A percentile compares a stretch with the other conserved stretches of the same genome.
phyloP scores from a whole-genome alignment of 2,797 vertebrate genomes.

The Taenioides sp. region DNA sequence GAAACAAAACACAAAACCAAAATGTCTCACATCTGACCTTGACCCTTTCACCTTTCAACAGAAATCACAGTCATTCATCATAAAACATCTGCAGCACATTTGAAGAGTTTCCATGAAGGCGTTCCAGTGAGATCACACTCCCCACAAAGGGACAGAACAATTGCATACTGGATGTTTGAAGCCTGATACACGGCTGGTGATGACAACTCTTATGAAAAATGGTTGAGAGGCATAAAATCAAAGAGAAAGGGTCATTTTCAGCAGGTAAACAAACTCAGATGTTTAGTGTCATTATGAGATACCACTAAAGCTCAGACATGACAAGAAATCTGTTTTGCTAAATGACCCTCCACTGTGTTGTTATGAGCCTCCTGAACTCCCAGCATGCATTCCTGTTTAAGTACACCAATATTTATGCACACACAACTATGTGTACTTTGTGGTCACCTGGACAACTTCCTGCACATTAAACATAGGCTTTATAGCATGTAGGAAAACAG shows the following conservation, averaged over 20 bases:
- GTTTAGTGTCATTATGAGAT: slow-evolving; percentile 70
- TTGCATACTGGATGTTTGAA: slow-evolving; percentile 6
- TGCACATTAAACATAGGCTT: slow-evolving; percentile 35
- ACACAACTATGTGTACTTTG: slow-evolving; percentile 42
- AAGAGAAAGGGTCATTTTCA: slow-evolving; percentile 39
- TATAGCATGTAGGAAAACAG: slow-evolving; percentile 20
- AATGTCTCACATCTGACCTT: slow-evolving; percentile 1
- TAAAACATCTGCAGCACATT: slow-evolving; percentile 11
- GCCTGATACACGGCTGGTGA: slow-evolving; percentile 2
- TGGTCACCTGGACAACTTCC: slow-evolving; percentile 41
- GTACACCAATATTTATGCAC: slow-evolving; percentile 24
- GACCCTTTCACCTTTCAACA: slow-evolving; percentile 13
- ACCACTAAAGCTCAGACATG: slow-evolving; percentile 32
- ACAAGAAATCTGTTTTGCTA: slow-evolving; percentile 38
- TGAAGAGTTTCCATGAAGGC: slow-evolving; percentile 8
- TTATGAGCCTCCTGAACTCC: slow-evolving; percentile 32
- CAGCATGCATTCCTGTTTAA: slow-evolving; percentile 36
- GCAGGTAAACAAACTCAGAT: slow-evolving; percentile 45
- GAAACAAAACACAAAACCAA: neutral
- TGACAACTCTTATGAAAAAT: slow-evolving; percentile 14
- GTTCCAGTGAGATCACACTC: slow-evolving; percentile 17
- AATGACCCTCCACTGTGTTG: slow-evolving; percentile 51
- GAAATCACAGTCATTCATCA: slow-evolving; percentile 1
- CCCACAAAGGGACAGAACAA: slow-evolving; percentile 11
- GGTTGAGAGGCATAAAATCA: slow-evolving; percentile 33